Conservation (phyloP, 2,888 invertebrate species). For the Ctenicera cuprea region DNA sequence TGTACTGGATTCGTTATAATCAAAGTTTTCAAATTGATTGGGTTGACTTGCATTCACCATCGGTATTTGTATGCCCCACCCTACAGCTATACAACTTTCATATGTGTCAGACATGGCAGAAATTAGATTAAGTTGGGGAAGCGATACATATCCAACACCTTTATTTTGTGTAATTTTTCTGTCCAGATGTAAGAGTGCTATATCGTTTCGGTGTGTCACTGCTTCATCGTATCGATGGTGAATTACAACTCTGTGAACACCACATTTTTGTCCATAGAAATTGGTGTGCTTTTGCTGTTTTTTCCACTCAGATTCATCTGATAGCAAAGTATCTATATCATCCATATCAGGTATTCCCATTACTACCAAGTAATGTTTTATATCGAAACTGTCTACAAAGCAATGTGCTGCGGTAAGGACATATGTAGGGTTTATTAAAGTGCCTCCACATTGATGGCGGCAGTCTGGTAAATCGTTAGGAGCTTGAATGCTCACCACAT, state of each 20-base stretch:
- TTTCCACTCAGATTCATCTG: background rate
- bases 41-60: no score
- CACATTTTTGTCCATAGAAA: background rate
- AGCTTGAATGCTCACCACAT: background rate
- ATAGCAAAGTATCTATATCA: background rate
- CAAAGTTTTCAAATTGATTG: background rate
- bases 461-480: background rate
- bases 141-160: background rate
- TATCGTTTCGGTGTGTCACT: background rate
- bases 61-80: background rate
- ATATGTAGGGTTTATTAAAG: background rate
- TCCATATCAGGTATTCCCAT: background rate
- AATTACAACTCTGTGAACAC: background rate
- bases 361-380: background rate
- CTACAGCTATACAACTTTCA: background rate
- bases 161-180: background rate
- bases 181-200: background rate
- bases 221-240: background rate
- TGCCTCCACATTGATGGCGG: conserved; percentile 7
- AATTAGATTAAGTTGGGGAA: background rate
- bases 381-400: background rate
- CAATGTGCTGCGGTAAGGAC: conserved; percentile 14
- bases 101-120: background rate
- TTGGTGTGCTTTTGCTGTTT: background rate
- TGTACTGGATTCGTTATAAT: background rate